Evolutionary conservation across 2,797 vertebrate species (phyloP).

Genomic region (Eulemur rubriventer): DNA sequence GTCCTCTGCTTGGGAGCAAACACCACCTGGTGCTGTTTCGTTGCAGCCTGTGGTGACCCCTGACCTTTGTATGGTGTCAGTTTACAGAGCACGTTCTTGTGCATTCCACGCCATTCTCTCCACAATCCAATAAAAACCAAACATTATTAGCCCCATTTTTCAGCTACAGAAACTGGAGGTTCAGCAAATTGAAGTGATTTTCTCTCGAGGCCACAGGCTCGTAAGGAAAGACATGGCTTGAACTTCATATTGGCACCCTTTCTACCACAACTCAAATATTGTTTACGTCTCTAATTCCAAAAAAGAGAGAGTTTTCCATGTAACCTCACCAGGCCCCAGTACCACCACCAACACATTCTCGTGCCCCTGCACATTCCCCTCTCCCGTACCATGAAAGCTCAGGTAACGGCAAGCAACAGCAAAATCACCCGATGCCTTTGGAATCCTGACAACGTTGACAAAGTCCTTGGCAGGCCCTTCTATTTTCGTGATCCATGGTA

Average conservation of each 20-base stretch:
- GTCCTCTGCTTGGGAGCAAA: background rate
- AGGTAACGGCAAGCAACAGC: conserved; percentile 34
- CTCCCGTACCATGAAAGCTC: background rate
- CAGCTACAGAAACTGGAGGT: background rate
- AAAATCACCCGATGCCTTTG: conserved; percentile 50
- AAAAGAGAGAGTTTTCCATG: background rate
- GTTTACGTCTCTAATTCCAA: background rate
- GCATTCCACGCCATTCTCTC: background rate
- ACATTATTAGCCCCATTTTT: conserved; percentile 35
- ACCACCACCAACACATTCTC: background rate
- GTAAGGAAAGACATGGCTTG: background rate
- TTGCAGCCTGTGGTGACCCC: background rate
- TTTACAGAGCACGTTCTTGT: background rate
- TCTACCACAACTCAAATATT: background rate
- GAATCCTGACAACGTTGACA: conserved; percentile 64
- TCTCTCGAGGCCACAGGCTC: background rate
- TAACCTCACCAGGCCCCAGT: background rate
- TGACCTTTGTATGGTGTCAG: background rate
- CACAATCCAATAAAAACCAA: background rate
- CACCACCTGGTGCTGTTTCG: too few relatives aligned
- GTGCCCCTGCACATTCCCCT: rapidly evolving
- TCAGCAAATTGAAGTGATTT: conserved; percentile 20
- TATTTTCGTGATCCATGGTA: conserved; percentile 67
- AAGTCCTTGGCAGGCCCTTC: conserved; percentile 62
- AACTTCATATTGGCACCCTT: background rate